Base-by-base conservation (phyloP, 2,113 vertebrate genomes). In the Peromyscus polionotus region DNA sequence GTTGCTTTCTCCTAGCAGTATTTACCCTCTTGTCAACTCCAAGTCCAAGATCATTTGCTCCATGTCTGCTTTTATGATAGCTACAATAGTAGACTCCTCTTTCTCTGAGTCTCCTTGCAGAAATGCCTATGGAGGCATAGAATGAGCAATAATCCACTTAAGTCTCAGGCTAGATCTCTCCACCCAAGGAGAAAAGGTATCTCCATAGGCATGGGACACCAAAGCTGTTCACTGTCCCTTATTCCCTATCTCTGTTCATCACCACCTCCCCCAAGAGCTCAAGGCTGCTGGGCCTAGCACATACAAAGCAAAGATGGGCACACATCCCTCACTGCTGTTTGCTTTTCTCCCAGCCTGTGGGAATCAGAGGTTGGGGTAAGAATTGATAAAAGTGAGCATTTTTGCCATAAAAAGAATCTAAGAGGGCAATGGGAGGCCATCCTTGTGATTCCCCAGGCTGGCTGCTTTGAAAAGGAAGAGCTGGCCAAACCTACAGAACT, bases 371-470 rank as follows among this genome's bases (percentile, higher is more conserved):
- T 94, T 98, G 98, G 96, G 98, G 95, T 95, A 97, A 98, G 95
- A 97, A 98, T 96, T 98, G 98, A 99, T 99, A 98, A 99, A 99
- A 99, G 98, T 72, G 85, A 98, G 98, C 98, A 98, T 98, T 99
- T 99, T 99, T 98, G 97, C 98, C 98, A 96, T 98, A 98, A 98
- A 99, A 98, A 98, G 98, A 97, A 97, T 97, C 97, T 98, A 98
- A 98, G 98, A 99, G 99, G 99, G 98, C 98, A 98, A 97, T 97
- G 98, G 98, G 98, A 99, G 98, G 98, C 98, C 98, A 98, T 99
- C 98, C 94, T 93, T 97, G 90, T 61, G 96, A 98, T 98, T 99
- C 98, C 98, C 98, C 98, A 98, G 99, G 98, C 99, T 99, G 98
- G 93, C 98, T 98, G 97, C 98, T 99, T 99, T 99, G 98, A 99